phyloP scores from a whole-genome alignment of 2,113 vertebrate genomes.

The Pardalotus punctatus region DNA sequence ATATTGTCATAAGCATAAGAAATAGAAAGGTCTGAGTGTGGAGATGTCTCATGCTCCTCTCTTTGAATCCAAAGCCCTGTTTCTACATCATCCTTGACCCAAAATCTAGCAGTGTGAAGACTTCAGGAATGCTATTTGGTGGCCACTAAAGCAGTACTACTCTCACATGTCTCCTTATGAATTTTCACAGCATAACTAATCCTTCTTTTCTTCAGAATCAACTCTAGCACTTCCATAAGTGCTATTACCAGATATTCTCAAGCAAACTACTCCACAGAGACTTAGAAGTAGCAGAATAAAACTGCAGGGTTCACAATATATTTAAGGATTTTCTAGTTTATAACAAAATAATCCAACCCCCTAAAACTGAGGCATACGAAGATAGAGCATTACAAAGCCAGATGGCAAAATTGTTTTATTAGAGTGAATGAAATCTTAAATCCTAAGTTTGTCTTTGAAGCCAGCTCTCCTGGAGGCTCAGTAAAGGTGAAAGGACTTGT shows the following conservation, averaged over 20 bases:
- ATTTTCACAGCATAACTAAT: neutral
- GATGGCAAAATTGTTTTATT: neutral
- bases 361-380: neutral
- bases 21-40: neutral
- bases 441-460: neutral
- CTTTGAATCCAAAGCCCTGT: neutral
- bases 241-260: neutral
- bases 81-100: neutral
- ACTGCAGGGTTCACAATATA: neutral
- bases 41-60: neutral
- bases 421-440: neutral
- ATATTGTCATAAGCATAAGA: neutral
- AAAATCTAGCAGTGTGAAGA: neutral
- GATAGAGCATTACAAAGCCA: neutral
- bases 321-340: neutral
- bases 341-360: neutral
- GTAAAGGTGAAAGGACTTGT: conserved; percentile 25
- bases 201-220: neutral
- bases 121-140: neutral
- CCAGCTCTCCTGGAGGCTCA: neutral
- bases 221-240: neutral
- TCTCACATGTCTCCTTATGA: neutral
- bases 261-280: neutral
- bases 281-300: neutral
- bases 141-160: neutral